Evolutionary conservation across 2,113 vertebrate species (phyloP), one percentile per base, ranked within the genome.

Genomic region (Sturnira hondurensis): DNA sequence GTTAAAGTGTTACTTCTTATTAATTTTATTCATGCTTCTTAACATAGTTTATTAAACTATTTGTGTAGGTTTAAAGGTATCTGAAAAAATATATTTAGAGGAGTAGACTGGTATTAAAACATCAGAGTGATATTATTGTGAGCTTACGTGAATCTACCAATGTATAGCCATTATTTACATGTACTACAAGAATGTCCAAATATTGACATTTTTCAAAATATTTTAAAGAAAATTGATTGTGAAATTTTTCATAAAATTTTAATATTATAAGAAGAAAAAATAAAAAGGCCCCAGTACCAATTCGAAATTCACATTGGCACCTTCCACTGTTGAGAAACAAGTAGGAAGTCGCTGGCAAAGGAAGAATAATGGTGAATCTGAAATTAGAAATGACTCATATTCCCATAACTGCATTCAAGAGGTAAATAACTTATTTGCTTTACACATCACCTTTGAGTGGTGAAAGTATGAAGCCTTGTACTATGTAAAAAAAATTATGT

Each of bases 371-470:
- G 41, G 12, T 41, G 50, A 50, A 83, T 68, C 52, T 89, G 13
- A 94, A 81, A 90, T 56, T 84, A 92, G 88, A 94, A 92, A 87
- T 58, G 76, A 92, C 28, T 90, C 70, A 63, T 83, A 22, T 76
- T 90, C 12, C 38, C 45, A 15, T 43, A 89, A 81, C 31, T 50
- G 7, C 24, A 3, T 86, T 92, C 3, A 86, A 52, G 36, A 81
- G 15, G 14, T 43, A 93, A 93, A 77, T 38, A 78, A 67, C 31
- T 2, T 70, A 76, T 81, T 95, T 92, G 4, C 16, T 61, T 52
- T 67, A 67, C 65, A 93, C 91, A 61, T 85, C 68, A 91, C 43
- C 14, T 91, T 90, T 5, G 17, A 84, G 24, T 93, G 86, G 77
- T 71, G 28, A 73, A 71, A 50, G 12, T 61, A 36, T 19, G 0